Conservation (phyloP, 2,888 invertebrate genomes). For the Perizoma affinitatum region DNA sequence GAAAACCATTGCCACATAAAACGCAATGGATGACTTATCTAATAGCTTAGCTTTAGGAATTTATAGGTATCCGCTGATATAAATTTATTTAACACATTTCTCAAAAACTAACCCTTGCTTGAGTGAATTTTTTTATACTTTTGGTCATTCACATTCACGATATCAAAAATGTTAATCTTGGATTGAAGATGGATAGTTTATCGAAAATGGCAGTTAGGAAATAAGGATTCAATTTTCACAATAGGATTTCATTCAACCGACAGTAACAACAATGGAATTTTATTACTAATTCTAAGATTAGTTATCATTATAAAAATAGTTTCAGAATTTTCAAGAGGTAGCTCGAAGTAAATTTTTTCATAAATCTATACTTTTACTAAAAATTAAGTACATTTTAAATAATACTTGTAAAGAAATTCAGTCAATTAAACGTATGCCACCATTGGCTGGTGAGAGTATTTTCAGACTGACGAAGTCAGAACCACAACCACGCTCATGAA, state of each 20-base stretch:
- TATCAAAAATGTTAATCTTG: too few species aligned
- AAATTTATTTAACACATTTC: too few species aligned
- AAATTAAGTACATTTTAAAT: conserved; percentile 53
- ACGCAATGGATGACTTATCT: too few species aligned
- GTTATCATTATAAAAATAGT: conserved; percentile 74
- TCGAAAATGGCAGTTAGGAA: conserved; percentile 10
- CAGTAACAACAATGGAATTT: conserved; percentile 59
- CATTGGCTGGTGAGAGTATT: neutral
- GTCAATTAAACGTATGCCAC: conserved; percentile 21
- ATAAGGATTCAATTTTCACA: conserved; percentile 23
- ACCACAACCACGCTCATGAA: too few species aligned
- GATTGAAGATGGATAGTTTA: conserved; percentile 1
- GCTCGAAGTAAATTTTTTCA: conserved; percentile 62
- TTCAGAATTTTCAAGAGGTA: conserved; percentile 77
- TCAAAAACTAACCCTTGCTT: too few species aligned
- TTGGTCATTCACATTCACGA: too few species aligned
- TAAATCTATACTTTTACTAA: conserved; percentile 55
- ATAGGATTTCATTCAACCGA: conserved; percentile 23
- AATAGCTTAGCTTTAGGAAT: too few species aligned
- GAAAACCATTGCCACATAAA: too few species aligned
- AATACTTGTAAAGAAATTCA: conserved; percentile 43
- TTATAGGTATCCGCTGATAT: too few species aligned
- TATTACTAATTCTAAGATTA: conserved; percentile 63
- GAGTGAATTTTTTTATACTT: too few species aligned
- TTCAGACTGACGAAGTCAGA: too few species aligned